Evolutionary conservation across 1,140 invertebrate genomes (phyloP).

Genomic region (Eueides isabella): DNA sequence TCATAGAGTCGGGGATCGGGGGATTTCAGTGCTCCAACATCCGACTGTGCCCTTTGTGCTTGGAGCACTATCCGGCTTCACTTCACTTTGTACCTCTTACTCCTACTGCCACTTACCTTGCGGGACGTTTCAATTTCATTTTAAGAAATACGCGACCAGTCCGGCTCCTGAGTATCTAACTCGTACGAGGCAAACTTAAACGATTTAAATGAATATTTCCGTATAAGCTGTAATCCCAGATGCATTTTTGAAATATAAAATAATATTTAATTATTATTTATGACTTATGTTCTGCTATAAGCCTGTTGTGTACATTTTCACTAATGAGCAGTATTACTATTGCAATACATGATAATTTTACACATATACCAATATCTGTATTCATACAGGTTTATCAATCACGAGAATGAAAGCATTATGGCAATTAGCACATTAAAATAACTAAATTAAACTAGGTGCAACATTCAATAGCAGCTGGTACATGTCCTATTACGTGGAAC

Average conservation of each 20-base stretch:
- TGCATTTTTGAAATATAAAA: neutral
- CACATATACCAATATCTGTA: neutral
- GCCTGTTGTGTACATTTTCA: neutral
- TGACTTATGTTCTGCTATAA: neutral
- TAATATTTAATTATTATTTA: neutral
- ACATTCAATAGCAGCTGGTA: constrained; percentile 22
- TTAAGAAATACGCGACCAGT: constrained; percentile 42
- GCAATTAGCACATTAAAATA: constrained; percentile 24
- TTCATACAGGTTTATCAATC: neutral
- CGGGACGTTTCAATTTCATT: constrained; percentile 78
- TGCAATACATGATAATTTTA: neutral
- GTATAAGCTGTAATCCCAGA: neutral
- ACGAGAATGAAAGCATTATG: constrained; percentile 24
- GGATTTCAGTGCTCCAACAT: constrained; percentile 77
- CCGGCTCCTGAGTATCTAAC: constrained; percentile 27
- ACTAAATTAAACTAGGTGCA: constrained; percentile 38
- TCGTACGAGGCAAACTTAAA: constrained; percentile 16
- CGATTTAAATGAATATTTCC: neutral
- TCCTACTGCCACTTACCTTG: constrained; percentile 75
- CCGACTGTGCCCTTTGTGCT: constrained; percentile 78
- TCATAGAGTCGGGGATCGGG: constrained; percentile 77
- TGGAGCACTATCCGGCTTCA: constrained; percentile 78
- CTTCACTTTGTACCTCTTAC: constrained; percentile 77
- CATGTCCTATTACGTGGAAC: constrained; percentile 42
- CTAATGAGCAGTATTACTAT: neutral